Base-by-base conservation (phyloP, 2,797 vertebrate species). In the Anabacerthia variegaticeps region DNA sequence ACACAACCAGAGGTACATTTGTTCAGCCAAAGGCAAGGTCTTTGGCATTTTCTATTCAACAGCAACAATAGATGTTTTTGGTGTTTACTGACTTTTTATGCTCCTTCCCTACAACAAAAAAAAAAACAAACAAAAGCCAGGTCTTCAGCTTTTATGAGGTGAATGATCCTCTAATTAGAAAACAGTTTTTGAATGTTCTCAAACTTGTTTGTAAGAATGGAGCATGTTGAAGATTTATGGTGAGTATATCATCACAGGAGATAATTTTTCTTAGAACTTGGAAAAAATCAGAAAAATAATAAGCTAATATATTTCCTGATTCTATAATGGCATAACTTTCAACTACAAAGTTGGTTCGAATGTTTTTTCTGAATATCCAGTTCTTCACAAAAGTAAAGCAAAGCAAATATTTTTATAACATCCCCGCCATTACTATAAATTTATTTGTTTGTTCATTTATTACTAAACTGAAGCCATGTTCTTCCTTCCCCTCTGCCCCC, bases 341-440 rank as follows among this genome's bases (percentile, higher is more conserved):
- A 88, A 75, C n/a, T 93, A 5, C 23, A 84, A 51, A 48, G 56
- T 3, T 39, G 6, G 4, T 37, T 34, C 21, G 12, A 9, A 14
- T 9, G 76, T 80, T 37, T 59, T 63, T 17, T 20, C 24, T 7
- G 1, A 68, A 67, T 63, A 83, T 28, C 17, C 27, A 41, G 58
- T 91, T 93, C 9, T 62, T 76, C 21, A 52, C 12, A 63, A 8
- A 22, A 77, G 80, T 63, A 62, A 89, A 71, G 30, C 6, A 81
- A 75, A 85, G 6, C 14, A 81, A 88, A 3, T 73, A 80, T 73
- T 90, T 78, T 79, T 83, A 30, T 15, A 89, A 74, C 20, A 56
- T 77, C 21, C 10, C 44, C 48, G 44, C 43, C 7, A 39, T 51
- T 61, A 36, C 8, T 48, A 67, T n/a, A 83, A 49, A 74, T 82